These are phyloP conservation scores for Halisarca cf. caerulea DNA, from an alignment of 37 sponge, comb jelly and placozoan species.

Conservation along the genomic window DNA sequence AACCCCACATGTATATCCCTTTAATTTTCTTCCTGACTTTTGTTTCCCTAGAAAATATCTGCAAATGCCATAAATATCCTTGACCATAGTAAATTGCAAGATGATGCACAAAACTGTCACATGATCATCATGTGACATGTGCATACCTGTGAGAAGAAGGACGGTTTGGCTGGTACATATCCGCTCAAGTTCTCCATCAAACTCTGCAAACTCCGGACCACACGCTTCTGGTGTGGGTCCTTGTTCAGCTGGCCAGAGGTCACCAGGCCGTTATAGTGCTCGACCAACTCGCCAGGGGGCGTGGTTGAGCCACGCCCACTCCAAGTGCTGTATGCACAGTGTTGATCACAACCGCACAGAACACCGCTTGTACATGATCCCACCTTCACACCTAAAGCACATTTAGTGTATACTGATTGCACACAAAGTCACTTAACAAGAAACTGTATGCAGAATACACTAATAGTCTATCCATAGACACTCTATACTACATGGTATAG, in stretches of 20 bases:
- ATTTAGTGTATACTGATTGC: too few species aligned
- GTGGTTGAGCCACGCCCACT: too few species aligned
- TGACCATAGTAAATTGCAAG: background rate
- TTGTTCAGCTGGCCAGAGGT: slow-evolving; percentile 24
- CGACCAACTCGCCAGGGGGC: background rate
- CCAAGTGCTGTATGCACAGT: too few species aligned
- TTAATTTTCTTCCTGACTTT: slow-evolving; percentile 22
- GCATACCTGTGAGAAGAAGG: slow-evolving; percentile 34
- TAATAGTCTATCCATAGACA: too few species aligned
- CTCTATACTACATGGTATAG: too few species aligned
- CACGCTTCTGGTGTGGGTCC: slow-evolving; percentile 48
- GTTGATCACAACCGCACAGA: too few species aligned
- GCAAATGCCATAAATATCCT: background rate
- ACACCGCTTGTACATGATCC: too few species aligned
- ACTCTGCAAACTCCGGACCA: slow-evolving; percentile 40
- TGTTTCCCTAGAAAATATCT: slow-evolving; percentile 41
- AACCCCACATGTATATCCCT: slow-evolving; percentile 91
- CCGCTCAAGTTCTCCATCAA: slow-evolving; percentile 38
- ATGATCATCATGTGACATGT: too few species aligned
- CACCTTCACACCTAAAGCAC: too few species aligned
- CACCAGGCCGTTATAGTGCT: slow-evolving; percentile 49
- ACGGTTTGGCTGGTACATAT: slow-evolving; percentile 34
- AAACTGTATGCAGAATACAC: too few species aligned
- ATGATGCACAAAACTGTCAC: too few species aligned
- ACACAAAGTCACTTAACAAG: too few species aligned